Conservation (phyloP, 1,140 invertebrate genomes). For the Pogonognathellus flavescens region DNA sequence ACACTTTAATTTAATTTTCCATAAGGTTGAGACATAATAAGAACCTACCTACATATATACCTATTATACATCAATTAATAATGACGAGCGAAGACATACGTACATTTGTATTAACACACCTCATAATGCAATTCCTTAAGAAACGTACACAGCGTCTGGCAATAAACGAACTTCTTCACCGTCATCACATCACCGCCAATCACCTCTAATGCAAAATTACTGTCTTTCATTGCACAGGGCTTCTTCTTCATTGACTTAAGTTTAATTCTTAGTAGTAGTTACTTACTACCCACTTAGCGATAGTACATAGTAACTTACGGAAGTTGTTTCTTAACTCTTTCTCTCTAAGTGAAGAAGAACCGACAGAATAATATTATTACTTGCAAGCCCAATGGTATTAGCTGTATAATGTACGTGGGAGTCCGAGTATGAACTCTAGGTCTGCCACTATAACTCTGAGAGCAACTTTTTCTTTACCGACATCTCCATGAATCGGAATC, state of each 20-base stretch:
- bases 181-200: slow-evolving; percentile 44
- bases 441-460: background rate
- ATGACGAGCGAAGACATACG: too few species aligned
- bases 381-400: background rate
- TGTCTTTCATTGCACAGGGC: slow-evolving; percentile 22
- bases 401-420: background rate
- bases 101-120: too few species aligned
- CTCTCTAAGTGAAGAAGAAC: too few species aligned
- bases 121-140: too few species aligned
- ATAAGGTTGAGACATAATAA: too few species aligned
- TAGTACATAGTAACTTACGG: too few species aligned
- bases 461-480: slow-evolving; percentile 26
- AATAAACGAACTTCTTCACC: slow-evolving; percentile 16
- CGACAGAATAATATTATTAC: background rate
- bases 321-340: too few species aligned
- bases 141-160: background rate
- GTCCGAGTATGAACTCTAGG: background rate
- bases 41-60: too few species aligned
- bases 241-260: slow-evolving; percentile 8
- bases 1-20: too few species aligned
- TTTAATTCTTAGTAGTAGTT: background rate
- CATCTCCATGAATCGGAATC: too few species aligned
- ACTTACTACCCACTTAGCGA: too few species aligned
- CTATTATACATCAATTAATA: too few species aligned
- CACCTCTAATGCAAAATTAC: slow-evolving; percentile 37